Conservation (phyloP, 2,113 vertebrate genomes). For the Lamprologus lemairii region DNA sequence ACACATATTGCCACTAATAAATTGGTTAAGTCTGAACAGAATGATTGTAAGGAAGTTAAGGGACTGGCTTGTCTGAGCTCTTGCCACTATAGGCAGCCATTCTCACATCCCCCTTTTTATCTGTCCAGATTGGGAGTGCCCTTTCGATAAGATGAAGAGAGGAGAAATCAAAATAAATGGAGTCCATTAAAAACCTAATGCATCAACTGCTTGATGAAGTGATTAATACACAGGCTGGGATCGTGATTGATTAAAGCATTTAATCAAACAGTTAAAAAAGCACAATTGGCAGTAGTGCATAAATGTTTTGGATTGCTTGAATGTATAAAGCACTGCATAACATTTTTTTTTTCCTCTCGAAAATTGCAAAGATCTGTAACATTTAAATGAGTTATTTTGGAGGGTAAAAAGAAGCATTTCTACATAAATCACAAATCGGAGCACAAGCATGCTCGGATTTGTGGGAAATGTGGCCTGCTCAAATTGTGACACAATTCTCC, state of each 20-base stretch:
- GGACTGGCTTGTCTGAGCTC: slow-evolving; percentile 72
- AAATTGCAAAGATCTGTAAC: neutral
- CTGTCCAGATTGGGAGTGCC: slow-evolving; percentile 90
- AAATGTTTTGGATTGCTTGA: slow-evolving; percentile 74
- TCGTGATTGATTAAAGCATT: slow-evolving; percentile 99
- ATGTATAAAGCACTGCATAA: slow-evolving; percentile 12
- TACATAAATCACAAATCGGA: neutral
- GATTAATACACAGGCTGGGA: slow-evolving; percentile 97
- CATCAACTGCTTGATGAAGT: slow-evolving; percentile 99
- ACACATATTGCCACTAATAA: slow-evolving; percentile 86
- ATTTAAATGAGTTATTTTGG: neutral
- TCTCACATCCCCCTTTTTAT: slow-evolving; percentile 75
- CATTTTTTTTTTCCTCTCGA: neutral
- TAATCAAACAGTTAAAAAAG: slow-evolving; percentile 95
- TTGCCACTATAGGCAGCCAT: slow-evolving; percentile 51
- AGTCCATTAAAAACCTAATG: slow-evolving; percentile 99
- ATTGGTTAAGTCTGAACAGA: slow-evolving; percentile 82
- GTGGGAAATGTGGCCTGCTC: neutral
- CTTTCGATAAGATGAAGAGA: slow-evolving; percentile 93
- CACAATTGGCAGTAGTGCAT: slow-evolving; percentile 85
- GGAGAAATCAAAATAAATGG: slow-evolving; percentile 99
- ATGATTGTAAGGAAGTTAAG: slow-evolving; percentile 87
- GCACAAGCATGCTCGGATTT: neutral
- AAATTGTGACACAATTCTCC: slow-evolving; percentile 6
- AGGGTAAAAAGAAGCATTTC: neutral